Evolutionary conservation across 2,888 invertebrate genomes (phyloP).

Genomic region (Aleiodes testaceus): DNA sequence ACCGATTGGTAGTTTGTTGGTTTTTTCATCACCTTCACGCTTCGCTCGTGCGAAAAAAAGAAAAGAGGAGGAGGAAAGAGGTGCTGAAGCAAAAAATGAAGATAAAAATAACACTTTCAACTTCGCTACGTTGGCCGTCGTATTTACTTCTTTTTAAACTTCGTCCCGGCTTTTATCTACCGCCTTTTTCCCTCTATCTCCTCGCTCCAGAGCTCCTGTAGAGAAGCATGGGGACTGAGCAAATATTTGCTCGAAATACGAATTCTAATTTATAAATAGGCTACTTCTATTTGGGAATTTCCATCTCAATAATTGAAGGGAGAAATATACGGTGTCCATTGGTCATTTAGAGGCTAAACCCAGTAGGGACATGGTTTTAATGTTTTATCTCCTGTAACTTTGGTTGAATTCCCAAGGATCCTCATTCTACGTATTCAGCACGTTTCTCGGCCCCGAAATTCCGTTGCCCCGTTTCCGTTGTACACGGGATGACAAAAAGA

Average conservation of each 20-base stretch:
- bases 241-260: constrained; percentile 31
- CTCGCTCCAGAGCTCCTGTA: constrained; percentile 44
- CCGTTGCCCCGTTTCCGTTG: constrained; percentile 28
- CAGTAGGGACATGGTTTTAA: constrained; percentile 7
- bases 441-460: constrained; percentile 20
- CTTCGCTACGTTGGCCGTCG: constrained; percentile 15
- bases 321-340: background rate
- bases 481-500: constrained; percentile 23
- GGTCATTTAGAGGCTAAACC: constrained; percentile 6
- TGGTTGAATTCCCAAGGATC: constrained; percentile 8
- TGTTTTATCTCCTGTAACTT: constrained; percentile 25
- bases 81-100: background rate
- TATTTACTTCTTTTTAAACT: constrained; percentile 24
- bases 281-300: background rate
- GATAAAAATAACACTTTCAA: constrained; percentile 13
- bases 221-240: constrained; percentile 51
- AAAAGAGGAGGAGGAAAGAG: background rate
- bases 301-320: background rate
- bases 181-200: constrained; percentile 16
- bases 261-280: constrained; percentile 3
- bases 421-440: constrained; percentile 6
- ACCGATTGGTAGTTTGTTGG: background rate
- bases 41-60: background rate
- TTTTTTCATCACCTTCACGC: constrained; percentile 1
- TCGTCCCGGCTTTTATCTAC: constrained; percentile 14